Conservation (phyloP, 1,140 invertebrate genomes). For the Myzus persicae region DNA sequence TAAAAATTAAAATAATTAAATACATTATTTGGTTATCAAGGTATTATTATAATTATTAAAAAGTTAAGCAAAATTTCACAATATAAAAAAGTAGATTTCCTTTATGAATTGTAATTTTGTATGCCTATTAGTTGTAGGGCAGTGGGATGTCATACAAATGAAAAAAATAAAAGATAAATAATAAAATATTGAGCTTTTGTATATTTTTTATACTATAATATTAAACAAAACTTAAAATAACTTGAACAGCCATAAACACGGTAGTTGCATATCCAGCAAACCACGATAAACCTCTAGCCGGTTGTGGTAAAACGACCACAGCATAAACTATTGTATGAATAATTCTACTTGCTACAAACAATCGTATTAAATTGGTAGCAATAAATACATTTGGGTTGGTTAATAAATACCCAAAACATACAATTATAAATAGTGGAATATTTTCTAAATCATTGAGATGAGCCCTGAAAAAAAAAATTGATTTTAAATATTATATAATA, state of each 20-base stretch:
- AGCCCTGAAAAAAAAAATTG: constrained; percentile 66
- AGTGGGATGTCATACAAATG: neutral
- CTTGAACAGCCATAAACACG: constrained; percentile 68
- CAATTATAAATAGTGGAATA: constrained; percentile 71
- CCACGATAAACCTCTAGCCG: constrained; percentile 69
- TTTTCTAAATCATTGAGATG: constrained; percentile 78
- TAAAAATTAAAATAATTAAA: too few relatives aligned
- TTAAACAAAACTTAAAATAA: constrained; percentile 64
- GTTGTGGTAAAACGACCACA: constrained; percentile 69
- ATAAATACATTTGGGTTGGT: constrained; percentile 68
- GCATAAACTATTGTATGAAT: constrained; percentile 72
- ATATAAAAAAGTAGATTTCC: too few relatives aligned
- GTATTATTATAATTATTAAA: too few relatives aligned
- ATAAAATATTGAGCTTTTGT: neutral
- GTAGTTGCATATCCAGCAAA: constrained; percentile 66
- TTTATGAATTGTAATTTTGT: neutral
- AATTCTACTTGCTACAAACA: constrained; percentile 70
- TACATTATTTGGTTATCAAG: too few relatives aligned
- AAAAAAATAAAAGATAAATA: neutral
- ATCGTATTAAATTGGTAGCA: constrained; percentile 71
- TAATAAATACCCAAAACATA: constrained; percentile 70
- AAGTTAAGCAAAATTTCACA: too few relatives aligned
- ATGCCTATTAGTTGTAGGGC: neutral
- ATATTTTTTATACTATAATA: neutral
- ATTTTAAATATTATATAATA: neutral